phyloP scores from a whole-genome alignment of 1,140 invertebrate genomes.

The Bombus confusus region DNA sequence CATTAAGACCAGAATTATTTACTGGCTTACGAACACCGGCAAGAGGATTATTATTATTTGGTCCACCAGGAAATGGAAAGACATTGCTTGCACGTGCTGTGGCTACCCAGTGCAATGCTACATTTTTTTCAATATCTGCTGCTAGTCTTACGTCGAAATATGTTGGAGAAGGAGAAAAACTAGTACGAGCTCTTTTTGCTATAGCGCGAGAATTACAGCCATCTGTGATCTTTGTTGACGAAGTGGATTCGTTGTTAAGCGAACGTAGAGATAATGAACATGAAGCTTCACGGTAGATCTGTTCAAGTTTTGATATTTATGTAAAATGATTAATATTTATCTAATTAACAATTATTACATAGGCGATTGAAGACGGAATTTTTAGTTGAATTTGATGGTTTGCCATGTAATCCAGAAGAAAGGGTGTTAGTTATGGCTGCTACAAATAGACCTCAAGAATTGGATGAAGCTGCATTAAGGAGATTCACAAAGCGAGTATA shows the following conservation, averaged over 20 bases:
- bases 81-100: constrained; percentile 95
- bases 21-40: constrained; percentile 94
- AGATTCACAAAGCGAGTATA: constrained; percentile 98
- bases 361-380: constrained; percentile 99
- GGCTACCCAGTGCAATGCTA: constrained; percentile 95
- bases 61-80: constrained; percentile 97
- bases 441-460: constrained; percentile 97
- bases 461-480: constrained; percentile 95
- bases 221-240: constrained; percentile 98
- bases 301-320: not conserved
- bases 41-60: constrained; percentile 96
- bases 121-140: constrained; percentile 98
- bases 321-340: not conserved
- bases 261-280: constrained; percentile 96
- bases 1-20: constrained; percentile 97
- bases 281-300: constrained; percentile 89
- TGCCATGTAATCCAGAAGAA: constrained; percentile 92
- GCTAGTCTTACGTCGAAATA: constrained; percentile 99
- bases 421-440: constrained; percentile 97
- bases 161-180: constrained; percentile 98
- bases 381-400: constrained; percentile 97
- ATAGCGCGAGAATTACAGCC: constrained; percentile 96
- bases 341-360: constrained; percentile 42
- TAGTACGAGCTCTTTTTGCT: constrained; percentile 97
- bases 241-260: constrained; percentile 97